These are phyloP conservation scores for Pelmatolapia mariae DNA, from an alignment of 2,113 vertebrate species.

Conservation along the genomic window DNA sequence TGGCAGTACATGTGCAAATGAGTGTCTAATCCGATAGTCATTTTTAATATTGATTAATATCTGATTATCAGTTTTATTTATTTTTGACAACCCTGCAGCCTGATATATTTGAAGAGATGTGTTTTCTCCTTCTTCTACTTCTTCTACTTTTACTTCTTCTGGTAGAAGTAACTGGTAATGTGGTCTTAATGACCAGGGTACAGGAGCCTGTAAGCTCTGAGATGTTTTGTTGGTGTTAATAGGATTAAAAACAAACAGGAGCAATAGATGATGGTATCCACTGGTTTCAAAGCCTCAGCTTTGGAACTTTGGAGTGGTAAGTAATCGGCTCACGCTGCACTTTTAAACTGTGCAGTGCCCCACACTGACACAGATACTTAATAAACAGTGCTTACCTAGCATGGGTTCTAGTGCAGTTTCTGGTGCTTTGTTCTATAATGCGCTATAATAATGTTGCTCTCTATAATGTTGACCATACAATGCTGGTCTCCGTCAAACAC, in stretches of 20 bases:
- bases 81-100: neutral
- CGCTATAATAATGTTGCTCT: neutral
- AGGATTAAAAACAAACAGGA: neutral
- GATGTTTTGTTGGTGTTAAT: neutral
- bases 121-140: neutral
- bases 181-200: neutral
- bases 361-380: neutral
- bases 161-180: neutral
- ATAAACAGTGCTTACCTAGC: rapidly evolving
- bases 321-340: neutral
- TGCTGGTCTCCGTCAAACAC: neutral
- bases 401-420: neutral
- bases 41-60: neutral
- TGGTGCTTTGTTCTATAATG: neutral
- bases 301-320: neutral
- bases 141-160: rapidly evolving
- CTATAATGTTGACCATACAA: neutral
- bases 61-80: neutral
- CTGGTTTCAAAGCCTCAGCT: neutral
- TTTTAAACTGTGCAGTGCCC: neutral
- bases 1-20: neutral
- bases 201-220: neutral
- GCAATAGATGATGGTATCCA: neutral
- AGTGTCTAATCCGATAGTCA: neutral
- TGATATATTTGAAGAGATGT: neutral